Percentiles rank a stretch among this genome's conserved stretches.
Evolutionary conservation across 92 coral and sea anemone species (phyloP).

Genomic region (Pocillopora meandrina): DNA sequence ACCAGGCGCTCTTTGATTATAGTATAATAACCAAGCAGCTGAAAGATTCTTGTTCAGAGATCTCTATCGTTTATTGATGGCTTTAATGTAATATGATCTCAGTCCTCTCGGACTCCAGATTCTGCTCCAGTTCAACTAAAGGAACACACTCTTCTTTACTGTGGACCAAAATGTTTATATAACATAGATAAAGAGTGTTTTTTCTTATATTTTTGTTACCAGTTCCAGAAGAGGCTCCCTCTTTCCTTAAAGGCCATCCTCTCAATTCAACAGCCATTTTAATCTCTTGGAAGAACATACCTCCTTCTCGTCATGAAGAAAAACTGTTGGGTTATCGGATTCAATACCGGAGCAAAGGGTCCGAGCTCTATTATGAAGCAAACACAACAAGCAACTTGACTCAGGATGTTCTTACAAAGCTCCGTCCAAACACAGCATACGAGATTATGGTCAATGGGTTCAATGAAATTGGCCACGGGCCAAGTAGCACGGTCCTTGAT

Average conservation of each 20-base stretch:
- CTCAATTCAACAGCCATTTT: conserved; percentile 4
- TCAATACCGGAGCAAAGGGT: neutral
- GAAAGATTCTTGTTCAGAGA: no score
- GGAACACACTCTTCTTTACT: neutral
- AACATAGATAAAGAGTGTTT: no score
- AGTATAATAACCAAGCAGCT: no score
- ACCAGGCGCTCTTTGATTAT: no score
- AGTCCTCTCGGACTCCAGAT: no score
- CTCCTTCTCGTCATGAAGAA: conserved; percentile 1
- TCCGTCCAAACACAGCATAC: neutral
- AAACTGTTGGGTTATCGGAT: conserved; percentile 5
- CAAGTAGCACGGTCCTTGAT: neutral
- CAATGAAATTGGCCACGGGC: conserved; percentile 15
- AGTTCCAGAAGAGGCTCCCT: conserved; percentile 22
- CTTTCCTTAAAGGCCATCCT: conserved; percentile 2
- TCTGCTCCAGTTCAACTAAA: neutral
- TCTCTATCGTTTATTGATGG: no score
- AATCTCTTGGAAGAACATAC: neutral
- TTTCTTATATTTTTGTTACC: neutral
- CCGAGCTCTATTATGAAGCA: neutral
- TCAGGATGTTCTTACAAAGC: neutral
- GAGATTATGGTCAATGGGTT: conserved; percentile 9
- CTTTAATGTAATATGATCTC: no score
- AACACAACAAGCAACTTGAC: neutral
- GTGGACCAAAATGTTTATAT: neutral